Conservation (phyloP, 2,888 invertebrate species). For the Phytoseiulus persimilis region DNA sequence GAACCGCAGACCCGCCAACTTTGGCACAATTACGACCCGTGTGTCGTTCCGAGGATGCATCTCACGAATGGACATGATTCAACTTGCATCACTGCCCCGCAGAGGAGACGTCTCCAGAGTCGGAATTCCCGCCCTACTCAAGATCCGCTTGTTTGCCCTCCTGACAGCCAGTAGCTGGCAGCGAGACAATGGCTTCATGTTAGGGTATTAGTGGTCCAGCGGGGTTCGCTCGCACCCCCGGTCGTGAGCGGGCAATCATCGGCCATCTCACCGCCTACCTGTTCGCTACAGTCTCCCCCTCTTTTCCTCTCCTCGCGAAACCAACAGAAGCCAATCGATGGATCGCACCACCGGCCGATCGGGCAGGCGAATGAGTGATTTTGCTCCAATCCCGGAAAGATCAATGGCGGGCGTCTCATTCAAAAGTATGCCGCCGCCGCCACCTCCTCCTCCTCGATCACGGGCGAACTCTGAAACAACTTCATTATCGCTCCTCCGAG, state of each 20-base stretch:
- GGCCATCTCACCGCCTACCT: background rate
- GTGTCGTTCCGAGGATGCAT: no score
- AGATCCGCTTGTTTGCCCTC: background rate
- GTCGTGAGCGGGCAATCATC: conserved; percentile 5
- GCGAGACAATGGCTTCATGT: background rate
- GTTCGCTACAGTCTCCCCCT: background rate
- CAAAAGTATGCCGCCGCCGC: background rate
- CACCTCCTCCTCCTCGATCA: background rate
- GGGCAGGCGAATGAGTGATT: background rate
- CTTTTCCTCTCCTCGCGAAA: background rate
- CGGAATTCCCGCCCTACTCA: no score
- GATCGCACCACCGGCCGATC: background rate
- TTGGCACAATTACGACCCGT: background rate
- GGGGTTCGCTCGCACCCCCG: background rate
- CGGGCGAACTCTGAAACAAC: background rate
- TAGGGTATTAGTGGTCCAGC: background rate
- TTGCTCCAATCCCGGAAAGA: background rate
- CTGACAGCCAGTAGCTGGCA: background rate
- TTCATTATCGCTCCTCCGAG: background rate
- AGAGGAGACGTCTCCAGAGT: no score
- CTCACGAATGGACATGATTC: no score
- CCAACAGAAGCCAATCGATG: background rate
- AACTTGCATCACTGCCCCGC: no score
- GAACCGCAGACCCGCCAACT: background rate
- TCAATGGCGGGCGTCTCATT: background rate